Base-by-base conservation (phyloP, 1,140 invertebrate genomes). In the Hylyphantes graminicola region DNA sequence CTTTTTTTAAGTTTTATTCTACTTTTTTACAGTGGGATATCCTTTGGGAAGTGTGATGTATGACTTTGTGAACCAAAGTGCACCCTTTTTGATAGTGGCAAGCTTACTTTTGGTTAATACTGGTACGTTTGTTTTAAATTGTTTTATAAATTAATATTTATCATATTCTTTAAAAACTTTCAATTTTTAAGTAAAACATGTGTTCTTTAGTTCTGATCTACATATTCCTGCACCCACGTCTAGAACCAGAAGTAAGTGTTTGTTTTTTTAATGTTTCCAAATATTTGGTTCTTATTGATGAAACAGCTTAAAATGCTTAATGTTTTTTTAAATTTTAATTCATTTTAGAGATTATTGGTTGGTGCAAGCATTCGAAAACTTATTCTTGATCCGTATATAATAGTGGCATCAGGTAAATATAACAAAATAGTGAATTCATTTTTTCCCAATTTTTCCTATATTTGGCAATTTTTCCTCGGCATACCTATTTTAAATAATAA, bases 21-120 rank as follows among this genome's bases (percentile, higher is more conserved):
- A 68, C 50, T 15, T 68, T 50, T 72, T 78, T 85, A 50, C 54
- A 88, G 88, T 94, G 0, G 95, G 95, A 0, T 96, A 96, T 89
- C 94, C 95, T 0, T 92, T 95, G 84, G 95, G 94, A 15, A 93
- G 94, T 0, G 91, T 95, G 54, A 90, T 94, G 2, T 95, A 95
- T 88, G 93, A 95, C 86, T 91, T 94, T 75, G 91, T 93, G 67
- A 93, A 93, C 51, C 95, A 95, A 90, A 91, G 91, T 61, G 92
- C 93, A 0, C 94, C 94, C 0, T 95, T 96, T 87, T 86, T 94
- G 2, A 88, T 94, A 3, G 92, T 95, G 15, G 91, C 93, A 0
- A 88, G 90, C 7, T 88, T 94, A 7, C 92, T 93, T n/a, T 87
- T 92, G 35, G 51, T 93, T 11, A 86, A 89, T 68, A 87, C 84